A percentile compares a stretch with the other conserved stretches of the same genome.
Conservation (phyloP, 2,113 vertebrate species). For the Brachyhypopomus gauderio region DNA sequence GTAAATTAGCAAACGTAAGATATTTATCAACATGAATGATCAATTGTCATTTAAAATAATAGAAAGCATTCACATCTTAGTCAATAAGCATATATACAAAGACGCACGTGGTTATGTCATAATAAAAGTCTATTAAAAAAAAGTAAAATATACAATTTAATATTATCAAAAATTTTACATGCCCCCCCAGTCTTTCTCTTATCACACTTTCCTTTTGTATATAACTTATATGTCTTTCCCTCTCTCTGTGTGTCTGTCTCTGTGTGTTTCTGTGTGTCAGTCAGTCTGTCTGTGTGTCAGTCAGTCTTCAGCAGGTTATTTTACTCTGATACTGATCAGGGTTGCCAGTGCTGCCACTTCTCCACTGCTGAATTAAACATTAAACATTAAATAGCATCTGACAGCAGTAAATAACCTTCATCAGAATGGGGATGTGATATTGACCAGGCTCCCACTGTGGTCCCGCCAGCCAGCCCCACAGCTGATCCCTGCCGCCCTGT, state of each 20-base stretch:
- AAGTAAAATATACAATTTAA: constrained; percentile 96
- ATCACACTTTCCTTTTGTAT: constrained; percentile 67
- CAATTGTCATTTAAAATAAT: too few species aligned
- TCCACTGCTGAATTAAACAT: constrained; percentile 93
- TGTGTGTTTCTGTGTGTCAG: neutral
- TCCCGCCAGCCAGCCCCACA: constrained; percentile 89
- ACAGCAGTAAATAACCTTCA: constrained; percentile 99
- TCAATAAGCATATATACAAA: too few species aligned
- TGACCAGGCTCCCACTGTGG: constrained; percentile 83
- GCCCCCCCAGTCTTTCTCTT: constrained; percentile 60
- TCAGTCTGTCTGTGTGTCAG: constrained; percentile 36
- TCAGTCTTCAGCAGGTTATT: constrained; percentile 74
- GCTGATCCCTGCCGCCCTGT: constrained; percentile 88
- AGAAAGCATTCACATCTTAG: too few species aligned
- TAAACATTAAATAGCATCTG: constrained; percentile 83
- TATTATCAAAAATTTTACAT: constrained; percentile 74
- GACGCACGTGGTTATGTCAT: constrained; percentile 58
- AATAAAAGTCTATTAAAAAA: constrained; percentile 94
- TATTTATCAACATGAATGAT: too few species aligned
- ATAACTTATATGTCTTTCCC: constrained; percentile 57
- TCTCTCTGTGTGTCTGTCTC: neutral
- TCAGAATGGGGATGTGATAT: constrained; percentile 97
- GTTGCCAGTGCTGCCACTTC: constrained; percentile 79
- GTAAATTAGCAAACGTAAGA: too few species aligned
- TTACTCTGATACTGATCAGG: constrained; percentile 81